Percentiles rank a stretch among this genome's conserved stretches.
phyloP scores from a whole-genome alignment of 2,797 vertebrate genomes.

The Melopsittacus undulatus region DNA sequence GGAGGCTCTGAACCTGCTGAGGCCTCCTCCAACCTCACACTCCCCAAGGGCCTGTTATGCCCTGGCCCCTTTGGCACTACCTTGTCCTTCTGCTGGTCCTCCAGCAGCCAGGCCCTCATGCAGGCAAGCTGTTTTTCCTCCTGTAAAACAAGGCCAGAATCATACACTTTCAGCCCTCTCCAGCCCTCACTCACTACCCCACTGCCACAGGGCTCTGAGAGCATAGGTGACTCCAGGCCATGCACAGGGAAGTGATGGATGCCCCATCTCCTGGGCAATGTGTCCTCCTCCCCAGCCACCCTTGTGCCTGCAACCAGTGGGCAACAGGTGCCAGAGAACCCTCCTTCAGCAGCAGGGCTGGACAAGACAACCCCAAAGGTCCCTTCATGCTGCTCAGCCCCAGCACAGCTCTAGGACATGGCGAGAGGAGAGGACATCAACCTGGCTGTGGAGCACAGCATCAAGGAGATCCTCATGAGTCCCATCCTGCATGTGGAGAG shows the following conservation, averaged over 20 bases:
- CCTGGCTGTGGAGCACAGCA: neutral
- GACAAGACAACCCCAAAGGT: neutral
- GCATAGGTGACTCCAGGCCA: neutral
- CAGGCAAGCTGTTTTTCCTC: neutral
- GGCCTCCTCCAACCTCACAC: neutral
- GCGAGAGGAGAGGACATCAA: neutral
- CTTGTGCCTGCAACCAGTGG: neutral
- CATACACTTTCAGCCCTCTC: neutral
- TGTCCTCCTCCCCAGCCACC: neutral
- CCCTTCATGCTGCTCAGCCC: neutral
- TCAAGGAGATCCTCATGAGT: neutral
- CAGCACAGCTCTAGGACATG: neutral
- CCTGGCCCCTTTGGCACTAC: neutral
- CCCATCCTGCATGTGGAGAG: neutral
- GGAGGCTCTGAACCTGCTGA: neutral
- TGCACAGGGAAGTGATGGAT: neutral
- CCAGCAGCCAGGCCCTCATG: neutral
- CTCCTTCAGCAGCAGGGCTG: neutral
- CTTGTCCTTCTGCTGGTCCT: neutral
- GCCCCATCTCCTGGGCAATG: neutral
- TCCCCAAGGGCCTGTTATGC: neutral
- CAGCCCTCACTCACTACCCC: neutral
- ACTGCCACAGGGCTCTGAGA: neutral
- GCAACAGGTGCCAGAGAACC: neutral
- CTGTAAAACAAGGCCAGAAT: neutral